Percentiles rank a stretch among this genome's conserved stretches.
Conservation (phyloP, 2,888 invertebrate species). For the Rotaria macrura region DNA sequence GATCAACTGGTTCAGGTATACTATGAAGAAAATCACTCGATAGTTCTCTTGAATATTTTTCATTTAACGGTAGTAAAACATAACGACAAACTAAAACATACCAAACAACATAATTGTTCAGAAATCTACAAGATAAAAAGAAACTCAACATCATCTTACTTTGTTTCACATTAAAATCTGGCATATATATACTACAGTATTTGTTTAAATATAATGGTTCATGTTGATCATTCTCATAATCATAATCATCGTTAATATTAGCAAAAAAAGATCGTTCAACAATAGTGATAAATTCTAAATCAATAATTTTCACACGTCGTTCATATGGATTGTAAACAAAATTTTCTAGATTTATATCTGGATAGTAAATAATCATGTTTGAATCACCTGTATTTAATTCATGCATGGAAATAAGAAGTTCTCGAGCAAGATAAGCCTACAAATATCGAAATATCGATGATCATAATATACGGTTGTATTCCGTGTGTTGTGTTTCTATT, state of each 20-base stretch:
- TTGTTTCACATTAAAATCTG: background rate
- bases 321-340: slow-evolving; percentile 3
- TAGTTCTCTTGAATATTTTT: background rate
- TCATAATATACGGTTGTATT: too few relatives aligned
- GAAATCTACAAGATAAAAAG: too few relatives aligned
- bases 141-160: too few relatives aligned
- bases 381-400: background rate
- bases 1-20: background rate
- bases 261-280: background rate
- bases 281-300: background rate
- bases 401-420: background rate
- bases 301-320: background rate
- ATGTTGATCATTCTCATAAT: background rate
- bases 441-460: background rate
- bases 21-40: background rate
- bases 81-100: background rate
- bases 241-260: background rate
- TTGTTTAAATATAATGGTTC: background rate
- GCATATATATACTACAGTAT: background rate
- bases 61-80: background rate
- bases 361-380: background rate
- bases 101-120: background rate
- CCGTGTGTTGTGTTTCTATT: too few relatives aligned
- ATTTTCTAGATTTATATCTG: background rate
- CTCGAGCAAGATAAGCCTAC: background rate